These are phyloP conservation scores for Pristiophorus japonicus DNA, from an alignment of 2,113 vertebrate genomes.

Conservation along the genomic window DNA sequence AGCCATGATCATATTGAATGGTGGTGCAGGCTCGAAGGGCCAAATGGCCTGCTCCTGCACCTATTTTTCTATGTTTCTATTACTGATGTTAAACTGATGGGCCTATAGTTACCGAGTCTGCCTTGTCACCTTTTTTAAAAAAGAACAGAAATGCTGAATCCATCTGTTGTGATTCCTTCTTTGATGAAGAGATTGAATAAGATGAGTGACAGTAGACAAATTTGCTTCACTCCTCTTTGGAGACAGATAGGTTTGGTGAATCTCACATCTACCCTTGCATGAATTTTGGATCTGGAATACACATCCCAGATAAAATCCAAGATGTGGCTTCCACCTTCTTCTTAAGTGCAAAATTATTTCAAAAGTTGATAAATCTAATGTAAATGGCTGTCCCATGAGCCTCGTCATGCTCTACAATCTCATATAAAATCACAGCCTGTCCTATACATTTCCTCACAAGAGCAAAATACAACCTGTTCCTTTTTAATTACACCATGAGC, in stretches of 20 bases:
- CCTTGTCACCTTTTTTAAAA: too few relatives aligned
- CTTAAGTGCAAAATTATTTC: not conserved
- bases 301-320: not conserved
- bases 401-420: not conserved
- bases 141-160: not conserved
- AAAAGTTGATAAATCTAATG: not conserved
- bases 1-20: too few relatives aligned
- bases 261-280: not conserved
- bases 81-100: too few relatives aligned
- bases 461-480: not conserved
- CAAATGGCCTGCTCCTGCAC: too few relatives aligned
- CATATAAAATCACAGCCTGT: not conserved
- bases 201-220: too few relatives aligned
- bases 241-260: not conserved
- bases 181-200: too few relatives aligned
- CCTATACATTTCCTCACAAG: not conserved
- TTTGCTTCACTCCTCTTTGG: not conserved
- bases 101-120: too few relatives aligned
- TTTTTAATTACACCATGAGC: not conserved
- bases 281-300: not conserved
- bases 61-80: too few relatives aligned
- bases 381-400: not conserved
- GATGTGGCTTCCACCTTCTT: not conserved
- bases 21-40: too few relatives aligned
- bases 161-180: not conserved